Evolutionary conservation across 92 coral and sea anemone genomes (phyloP).

Genomic region (Heteractis magnifica): DNA sequence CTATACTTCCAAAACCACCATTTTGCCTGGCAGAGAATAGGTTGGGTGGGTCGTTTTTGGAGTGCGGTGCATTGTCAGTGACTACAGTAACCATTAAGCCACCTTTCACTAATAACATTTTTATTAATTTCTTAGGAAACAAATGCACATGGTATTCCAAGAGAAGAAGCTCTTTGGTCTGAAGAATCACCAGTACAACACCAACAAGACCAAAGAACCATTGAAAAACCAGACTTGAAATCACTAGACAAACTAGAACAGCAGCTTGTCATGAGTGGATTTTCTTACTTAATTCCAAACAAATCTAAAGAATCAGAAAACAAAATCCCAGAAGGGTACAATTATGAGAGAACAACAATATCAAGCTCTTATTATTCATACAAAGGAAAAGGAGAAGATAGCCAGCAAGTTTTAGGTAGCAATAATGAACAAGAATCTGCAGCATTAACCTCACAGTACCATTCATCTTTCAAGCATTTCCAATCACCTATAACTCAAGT

Average conservation of each 20-base stretch:
- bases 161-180: conserved; percentile 14
- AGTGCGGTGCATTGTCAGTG: too few species aligned
- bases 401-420: background rate
- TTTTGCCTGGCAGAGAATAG: too few species aligned
- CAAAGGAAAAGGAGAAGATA: conserved; percentile 26
- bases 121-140: conserved; percentile 8
- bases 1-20: too few species aligned
- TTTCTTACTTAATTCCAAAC: conserved; percentile 26
- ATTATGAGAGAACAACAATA: conserved; percentile 34
- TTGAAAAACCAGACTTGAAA: conserved; percentile 17
- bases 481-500: conserved; percentile 7
- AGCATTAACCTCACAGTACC: background rate
- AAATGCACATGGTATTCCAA: background rate
- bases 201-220: background rate
- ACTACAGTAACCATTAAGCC: background rate
- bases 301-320: conserved; percentile 2
- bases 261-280: conserved; percentile 44
- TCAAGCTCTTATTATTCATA: conserved; percentile 36
- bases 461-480: conserved; percentile 7
- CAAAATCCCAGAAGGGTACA: conserved; percentile 25
- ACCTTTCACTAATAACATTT: background rate
- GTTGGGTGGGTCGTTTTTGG: too few species aligned
- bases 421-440: background rate
- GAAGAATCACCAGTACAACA: conserved; percentile 1
- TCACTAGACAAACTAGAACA: conserved; percentile 42